Evolutionary conservation across 1,140 invertebrate genomes (phyloP).

Genomic region (Lethocerus indicus): DNA sequence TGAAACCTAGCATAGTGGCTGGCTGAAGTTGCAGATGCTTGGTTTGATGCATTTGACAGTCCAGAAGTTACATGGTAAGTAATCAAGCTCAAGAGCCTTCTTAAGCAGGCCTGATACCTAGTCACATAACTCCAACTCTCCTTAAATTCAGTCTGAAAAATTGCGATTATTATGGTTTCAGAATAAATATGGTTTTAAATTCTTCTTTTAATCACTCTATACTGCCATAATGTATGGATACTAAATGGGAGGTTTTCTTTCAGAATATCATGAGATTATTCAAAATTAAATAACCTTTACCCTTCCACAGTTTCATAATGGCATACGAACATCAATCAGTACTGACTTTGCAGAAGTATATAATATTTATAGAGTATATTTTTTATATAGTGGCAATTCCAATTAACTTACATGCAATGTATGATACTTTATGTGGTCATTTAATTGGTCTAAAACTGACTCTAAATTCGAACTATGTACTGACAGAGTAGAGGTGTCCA

Average conservation of each 20-base stretch:
- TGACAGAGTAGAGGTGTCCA: slow-evolving; percentile 59
- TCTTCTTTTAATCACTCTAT: too few species aligned
- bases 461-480: slow-evolving; percentile 71
- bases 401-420: slow-evolving; percentile 49
- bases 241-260: too few species aligned
- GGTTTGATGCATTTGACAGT: slow-evolving; percentile 58
- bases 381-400: not conserved
- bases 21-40: slow-evolving; percentile 20
- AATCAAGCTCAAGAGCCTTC: slow-evolving; percentile 58
- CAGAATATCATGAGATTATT: too few species aligned
- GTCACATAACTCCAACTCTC: slow-evolving; percentile 53
- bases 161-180: too few species aligned
- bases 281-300: too few species aligned
- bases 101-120: slow-evolving; percentile 62
- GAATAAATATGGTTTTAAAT: too few species aligned
- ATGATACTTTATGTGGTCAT: slow-evolving; percentile 75
- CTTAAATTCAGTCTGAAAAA: slow-evolving; percentile 41
- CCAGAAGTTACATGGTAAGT: slow-evolving; percentile 55
- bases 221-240: too few species aligned
- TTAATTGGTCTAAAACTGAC: slow-evolving; percentile 62
- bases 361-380: not conserved
- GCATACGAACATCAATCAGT: not conserved
- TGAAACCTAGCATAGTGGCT: slow-evolving; percentile 18
- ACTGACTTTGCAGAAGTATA: not conserved
- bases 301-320: too few species aligned